Conservation (phyloP, 2,113 vertebrate genomes). For the Aphyosemion australe region DNA sequence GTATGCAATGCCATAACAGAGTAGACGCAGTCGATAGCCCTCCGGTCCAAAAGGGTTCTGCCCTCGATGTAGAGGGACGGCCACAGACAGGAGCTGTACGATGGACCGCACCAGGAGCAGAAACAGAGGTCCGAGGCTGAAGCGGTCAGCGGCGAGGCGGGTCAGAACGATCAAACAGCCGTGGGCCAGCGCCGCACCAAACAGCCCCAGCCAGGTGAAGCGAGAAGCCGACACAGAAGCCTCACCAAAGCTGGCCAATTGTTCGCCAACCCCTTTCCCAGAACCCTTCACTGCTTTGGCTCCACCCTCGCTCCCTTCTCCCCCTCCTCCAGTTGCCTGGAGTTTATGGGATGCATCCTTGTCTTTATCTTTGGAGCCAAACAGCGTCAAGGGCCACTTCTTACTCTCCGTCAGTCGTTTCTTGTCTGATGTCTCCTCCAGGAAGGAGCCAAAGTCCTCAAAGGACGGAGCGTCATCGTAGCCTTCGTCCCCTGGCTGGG, state of each 20-base stretch:
- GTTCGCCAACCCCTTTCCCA: slow-evolving; percentile 73
- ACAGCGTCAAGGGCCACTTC: slow-evolving; percentile 82
- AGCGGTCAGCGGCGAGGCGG: slow-evolving; percentile 85
- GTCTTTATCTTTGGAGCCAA: slow-evolving; percentile 79
- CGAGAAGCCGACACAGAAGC: slow-evolving; percentile 84
- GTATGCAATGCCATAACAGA: slow-evolving; percentile 89
- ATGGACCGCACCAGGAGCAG: slow-evolving; percentile 90
- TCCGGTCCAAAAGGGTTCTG: slow-evolving; percentile 89
- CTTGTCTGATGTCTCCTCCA: slow-evolving; percentile 89
- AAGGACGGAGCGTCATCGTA: slow-evolving; percentile 85
- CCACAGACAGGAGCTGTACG: slow-evolving; percentile 85
- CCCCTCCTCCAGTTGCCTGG: slow-evolving; percentile 52
- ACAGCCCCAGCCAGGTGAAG: slow-evolving; percentile 88
- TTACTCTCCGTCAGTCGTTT: slow-evolving; percentile 80
- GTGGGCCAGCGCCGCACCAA: slow-evolving; percentile 88
- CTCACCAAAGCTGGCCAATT: slow-evolving; percentile 84
- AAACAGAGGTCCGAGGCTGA: slow-evolving; percentile 89
- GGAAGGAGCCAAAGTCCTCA: slow-evolving; percentile 85
- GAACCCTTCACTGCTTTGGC: slow-evolving; percentile 51
- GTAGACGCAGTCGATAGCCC: slow-evolving; percentile 87
- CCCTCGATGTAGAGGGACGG: slow-evolving; percentile 84
- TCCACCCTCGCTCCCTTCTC: slow-evolving; percentile 50
- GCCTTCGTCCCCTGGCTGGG: slow-evolving; percentile 88
- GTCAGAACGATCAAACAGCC: slow-evolving; percentile 90
- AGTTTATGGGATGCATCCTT: slow-evolving; percentile 47